Conservation (phyloP, 2,888 invertebrate genomes). For the Rotaria macrura region DNA sequence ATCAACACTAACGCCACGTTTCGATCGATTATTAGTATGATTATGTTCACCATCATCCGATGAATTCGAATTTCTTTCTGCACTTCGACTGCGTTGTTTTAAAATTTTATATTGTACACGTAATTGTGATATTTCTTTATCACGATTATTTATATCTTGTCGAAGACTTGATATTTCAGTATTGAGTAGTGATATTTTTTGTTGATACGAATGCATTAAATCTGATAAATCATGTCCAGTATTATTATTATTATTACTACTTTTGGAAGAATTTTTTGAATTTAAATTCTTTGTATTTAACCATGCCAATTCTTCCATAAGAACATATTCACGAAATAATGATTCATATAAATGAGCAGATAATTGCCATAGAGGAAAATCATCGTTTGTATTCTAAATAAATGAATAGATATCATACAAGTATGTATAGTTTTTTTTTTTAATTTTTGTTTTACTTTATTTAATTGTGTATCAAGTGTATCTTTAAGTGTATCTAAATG, state of each 20-base stretch:
- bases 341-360: constrained; percentile 30
- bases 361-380: constrained; percentile 26
- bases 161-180: constrained; percentile 26
- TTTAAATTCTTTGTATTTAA: neutral
- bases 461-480: constrained; percentile 26
- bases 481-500: constrained; percentile 32
- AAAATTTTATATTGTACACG: constrained; percentile 30
- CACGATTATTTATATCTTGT: constrained; percentile 21
- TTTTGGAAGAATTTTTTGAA: neutral
- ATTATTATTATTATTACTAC: neutral
- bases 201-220: constrained; percentile 32
- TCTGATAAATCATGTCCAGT: constrained; percentile 20
- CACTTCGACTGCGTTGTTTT: constrained; percentile 28
- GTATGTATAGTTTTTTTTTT: too few relatives aligned
- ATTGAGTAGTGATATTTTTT: constrained; percentile 27
- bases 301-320: constrained; percentile 27
- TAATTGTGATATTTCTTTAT: constrained; percentile 31
- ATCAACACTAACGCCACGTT: neutral
- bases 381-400: neutral
- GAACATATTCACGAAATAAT: constrained; percentile 33
- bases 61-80: neutral
- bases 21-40: neutral
- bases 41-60: neutral
- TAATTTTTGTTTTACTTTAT: neutral
- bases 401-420: too few relatives aligned